Percentiles rank a stretch among this genome's conserved stretches.
Conservation (phyloP, 2,797 vertebrate genomes). For the Uromys caudimaculatus region DNA sequence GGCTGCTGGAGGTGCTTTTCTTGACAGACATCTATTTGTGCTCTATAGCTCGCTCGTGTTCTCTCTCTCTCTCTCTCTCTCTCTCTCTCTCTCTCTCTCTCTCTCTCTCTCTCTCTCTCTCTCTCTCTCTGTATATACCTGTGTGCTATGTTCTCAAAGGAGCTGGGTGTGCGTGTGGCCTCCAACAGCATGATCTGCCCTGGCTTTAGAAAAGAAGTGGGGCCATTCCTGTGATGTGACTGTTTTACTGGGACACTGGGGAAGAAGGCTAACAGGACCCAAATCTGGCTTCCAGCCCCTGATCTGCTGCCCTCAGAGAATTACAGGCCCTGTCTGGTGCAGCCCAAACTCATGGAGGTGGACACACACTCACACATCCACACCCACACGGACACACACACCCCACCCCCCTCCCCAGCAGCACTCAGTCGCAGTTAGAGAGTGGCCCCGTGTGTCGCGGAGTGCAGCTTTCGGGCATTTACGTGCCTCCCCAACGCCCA, state of each 20-base stretch:
- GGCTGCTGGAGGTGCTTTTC: background rate
- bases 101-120: too few species aligned
- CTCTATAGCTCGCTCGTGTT: background rate
- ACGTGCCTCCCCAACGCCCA: constrained; percentile 33
- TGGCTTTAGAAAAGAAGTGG: constrained; percentile 39
- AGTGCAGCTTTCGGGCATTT: constrained; percentile 10
- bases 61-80: background rate
- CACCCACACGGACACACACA: background rate
- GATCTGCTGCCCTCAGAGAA: constrained; percentile 57
- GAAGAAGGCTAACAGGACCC: constrained; percentile 24
- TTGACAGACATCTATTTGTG: background rate
- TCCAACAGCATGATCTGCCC: background rate
- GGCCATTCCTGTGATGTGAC: constrained; percentile 60
- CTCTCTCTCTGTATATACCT: too few species aligned
- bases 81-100: background rate
- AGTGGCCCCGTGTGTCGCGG: constrained; percentile 14
- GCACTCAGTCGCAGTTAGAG: constrained; percentile 53
- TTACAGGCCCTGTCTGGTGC: constrained; percentile 57
- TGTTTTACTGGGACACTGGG: constrained; percentile 69
- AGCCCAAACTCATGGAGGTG: constrained; percentile 62
- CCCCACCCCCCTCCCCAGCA: background rate
- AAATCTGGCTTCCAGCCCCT: constrained; percentile 57
- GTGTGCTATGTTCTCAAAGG: constrained; percentile 1
- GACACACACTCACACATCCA: background rate
- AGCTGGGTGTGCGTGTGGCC: constrained; percentile 1